Evolutionary conservation across 2,113 vertebrate species (phyloP).

Genomic region (Thomomys bottae): DNA sequence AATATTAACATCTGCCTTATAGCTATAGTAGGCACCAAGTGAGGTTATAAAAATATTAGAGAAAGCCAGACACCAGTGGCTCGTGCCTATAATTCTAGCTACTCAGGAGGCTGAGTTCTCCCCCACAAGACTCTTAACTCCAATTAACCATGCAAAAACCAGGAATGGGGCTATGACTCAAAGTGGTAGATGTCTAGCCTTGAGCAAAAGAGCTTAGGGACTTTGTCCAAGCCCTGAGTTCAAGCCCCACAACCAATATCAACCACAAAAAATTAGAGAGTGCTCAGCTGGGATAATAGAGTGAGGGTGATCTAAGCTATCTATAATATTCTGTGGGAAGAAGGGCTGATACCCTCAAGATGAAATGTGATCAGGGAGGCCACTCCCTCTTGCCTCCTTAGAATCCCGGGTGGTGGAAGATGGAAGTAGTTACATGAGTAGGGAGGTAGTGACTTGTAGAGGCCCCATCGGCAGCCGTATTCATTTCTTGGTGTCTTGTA

Average conservation of each 20-base stretch:
- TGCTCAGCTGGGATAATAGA: neutral
- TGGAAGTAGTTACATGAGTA: neutral
- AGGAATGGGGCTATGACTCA: too few relatives aligned
- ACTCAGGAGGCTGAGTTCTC: too few relatives aligned
- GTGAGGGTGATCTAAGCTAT: neutral
- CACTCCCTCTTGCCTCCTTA: neutral
- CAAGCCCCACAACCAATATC: too few relatives aligned
- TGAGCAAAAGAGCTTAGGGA: too few relatives aligned
- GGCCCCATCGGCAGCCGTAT: neutral
- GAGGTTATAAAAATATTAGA: neutral
- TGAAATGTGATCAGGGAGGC: neutral
- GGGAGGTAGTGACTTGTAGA: neutral
- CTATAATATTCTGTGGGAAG: neutral
- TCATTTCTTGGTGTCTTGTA: neutral
- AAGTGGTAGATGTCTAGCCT: too few relatives aligned
- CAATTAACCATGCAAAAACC: too few relatives aligned
- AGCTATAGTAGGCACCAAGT: neutral
- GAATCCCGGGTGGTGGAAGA: neutral
- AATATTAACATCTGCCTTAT: neutral
- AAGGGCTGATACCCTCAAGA: neutral
- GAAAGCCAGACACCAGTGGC: too few relatives aligned
- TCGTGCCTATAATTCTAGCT: too few relatives aligned
- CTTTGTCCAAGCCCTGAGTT: too few relatives aligned
- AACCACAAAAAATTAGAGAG: neutral
- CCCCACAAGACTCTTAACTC: too few relatives aligned